Evolutionary conservation across 2,888 invertebrate genomes (phyloP).

Genomic region (Papilio elwesi): DNA sequence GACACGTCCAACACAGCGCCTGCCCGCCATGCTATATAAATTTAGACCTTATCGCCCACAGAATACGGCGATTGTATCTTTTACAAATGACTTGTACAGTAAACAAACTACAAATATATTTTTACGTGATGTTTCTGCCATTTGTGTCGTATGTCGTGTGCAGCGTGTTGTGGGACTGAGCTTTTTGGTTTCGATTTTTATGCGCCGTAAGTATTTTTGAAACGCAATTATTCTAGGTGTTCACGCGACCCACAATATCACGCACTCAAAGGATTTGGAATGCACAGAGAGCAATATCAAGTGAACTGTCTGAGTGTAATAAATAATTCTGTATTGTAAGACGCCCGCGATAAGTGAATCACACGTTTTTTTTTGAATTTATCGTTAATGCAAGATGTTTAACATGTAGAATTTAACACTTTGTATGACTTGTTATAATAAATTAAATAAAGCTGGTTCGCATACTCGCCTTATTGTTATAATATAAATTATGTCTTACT

Average conservation of each 20-base stretch:
- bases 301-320: neutral
- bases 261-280: conserved; percentile 31
- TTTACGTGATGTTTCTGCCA: conserved; percentile 36
- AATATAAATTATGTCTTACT: too few species aligned
- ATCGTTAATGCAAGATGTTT: neutral
- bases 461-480: too few species aligned
- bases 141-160: conserved; percentile 55
- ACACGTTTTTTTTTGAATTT: neutral
- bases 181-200: conserved; percentile 43
- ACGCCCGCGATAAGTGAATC: neutral
- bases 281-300: too few species aligned
- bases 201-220: conserved; percentile 28
- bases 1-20: conserved; percentile 38
- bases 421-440: neutral
- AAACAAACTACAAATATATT: conserved; percentile 46
- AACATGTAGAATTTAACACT: neutral
- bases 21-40: neutral
- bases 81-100: conserved; percentile 53
- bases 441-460: neutral
- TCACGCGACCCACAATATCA: conserved; percentile 22
- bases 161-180: conserved; percentile 66
- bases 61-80: conserved; percentile 39
- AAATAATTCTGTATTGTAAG: neutral
- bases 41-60: conserved; percentile 40
- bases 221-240: conserved; percentile 26